Conservation (phyloP, 1,140 invertebrate genomes). For the Dreissena rostriformis region DNA sequence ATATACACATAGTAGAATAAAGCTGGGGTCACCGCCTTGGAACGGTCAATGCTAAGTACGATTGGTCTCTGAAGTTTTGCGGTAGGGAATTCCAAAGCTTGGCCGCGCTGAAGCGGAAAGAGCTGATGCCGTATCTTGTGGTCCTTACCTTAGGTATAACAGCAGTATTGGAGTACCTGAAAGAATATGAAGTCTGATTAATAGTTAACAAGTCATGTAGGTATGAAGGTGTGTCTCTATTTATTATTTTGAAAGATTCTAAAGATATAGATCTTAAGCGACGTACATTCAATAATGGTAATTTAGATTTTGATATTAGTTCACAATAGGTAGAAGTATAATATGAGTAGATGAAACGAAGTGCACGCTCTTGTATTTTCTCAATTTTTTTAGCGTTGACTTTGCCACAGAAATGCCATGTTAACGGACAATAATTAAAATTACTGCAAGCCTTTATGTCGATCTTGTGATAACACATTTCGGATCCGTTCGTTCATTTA, state of each 20-base stretch:
- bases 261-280: not conserved
- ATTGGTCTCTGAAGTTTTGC: slow-evolving; percentile 4
- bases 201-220: slow-evolving; percentile 10
- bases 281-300: slow-evolving; percentile 5
- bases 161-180: slow-evolving; percentile 10
- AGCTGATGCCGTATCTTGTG: slow-evolving; percentile 1
- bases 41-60: too few relatives aligned
- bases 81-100: slow-evolving; percentile 13
- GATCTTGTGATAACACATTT: too few relatives aligned
- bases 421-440: too few relatives aligned
- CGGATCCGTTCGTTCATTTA: too few relatives aligned
- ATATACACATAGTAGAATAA: too few relatives aligned
- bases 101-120: slow-evolving; percentile 11
- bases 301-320: not conserved
- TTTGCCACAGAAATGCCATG: not conserved
- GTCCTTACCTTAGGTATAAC: slow-evolving; percentile 11
- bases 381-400: slow-evolving; percentile 18
- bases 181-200: not conserved
- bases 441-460: too few relatives aligned
- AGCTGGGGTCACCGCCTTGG: too few relatives aligned
- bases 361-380: slow-evolving; percentile 22
- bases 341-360: slow-evolving; percentile 30
- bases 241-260: slow-evolving; percentile 7
- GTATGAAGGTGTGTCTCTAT: slow-evolving; percentile 1
- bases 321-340: not conserved